phyloP scores from a whole-genome alignment of 1,140 invertebrate genomes.

The Metopolophium dirhodum region DNA sequence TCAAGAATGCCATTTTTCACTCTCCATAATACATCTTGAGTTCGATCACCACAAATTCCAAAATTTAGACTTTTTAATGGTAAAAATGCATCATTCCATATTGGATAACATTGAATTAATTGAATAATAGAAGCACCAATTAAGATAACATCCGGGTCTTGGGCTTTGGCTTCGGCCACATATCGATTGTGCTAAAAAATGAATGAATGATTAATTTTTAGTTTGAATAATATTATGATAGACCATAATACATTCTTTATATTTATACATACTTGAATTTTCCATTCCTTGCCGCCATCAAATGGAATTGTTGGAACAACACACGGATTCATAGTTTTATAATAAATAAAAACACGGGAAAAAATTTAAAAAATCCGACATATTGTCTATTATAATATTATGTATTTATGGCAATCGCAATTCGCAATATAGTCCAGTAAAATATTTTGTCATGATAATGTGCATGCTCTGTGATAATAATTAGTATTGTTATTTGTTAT shows the following conservation, averaged over 20 bases:
- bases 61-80: slow-evolving; percentile 82
- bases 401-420: no score
- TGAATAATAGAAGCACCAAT: slow-evolving; percentile 86
- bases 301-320: neutral
- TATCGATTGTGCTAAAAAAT: slow-evolving; percentile 80
- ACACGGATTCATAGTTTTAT: neutral
- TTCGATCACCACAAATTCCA: slow-evolving; percentile 85
- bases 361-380: neutral
- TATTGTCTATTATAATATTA: no score
- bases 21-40: slow-evolving; percentile 88
- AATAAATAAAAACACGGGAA: neutral
- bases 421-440: no score
- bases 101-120: slow-evolving; percentile 77
- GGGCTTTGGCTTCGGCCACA: slow-evolving; percentile 79
- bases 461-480: no score
- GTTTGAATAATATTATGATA: neutral
- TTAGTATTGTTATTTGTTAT: no score
- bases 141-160: slow-evolving; percentile 90
- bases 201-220: neutral
- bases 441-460: no score
- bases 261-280: neutral
- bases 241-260: no score
- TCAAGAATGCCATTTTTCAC: slow-evolving; percentile 87
- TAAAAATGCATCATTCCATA: slow-evolving; percentile 78
- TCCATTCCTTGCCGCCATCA: neutral